Base-by-base conservation (phyloP, 2,888 invertebrate genomes). In the Apamea anceps region DNA sequence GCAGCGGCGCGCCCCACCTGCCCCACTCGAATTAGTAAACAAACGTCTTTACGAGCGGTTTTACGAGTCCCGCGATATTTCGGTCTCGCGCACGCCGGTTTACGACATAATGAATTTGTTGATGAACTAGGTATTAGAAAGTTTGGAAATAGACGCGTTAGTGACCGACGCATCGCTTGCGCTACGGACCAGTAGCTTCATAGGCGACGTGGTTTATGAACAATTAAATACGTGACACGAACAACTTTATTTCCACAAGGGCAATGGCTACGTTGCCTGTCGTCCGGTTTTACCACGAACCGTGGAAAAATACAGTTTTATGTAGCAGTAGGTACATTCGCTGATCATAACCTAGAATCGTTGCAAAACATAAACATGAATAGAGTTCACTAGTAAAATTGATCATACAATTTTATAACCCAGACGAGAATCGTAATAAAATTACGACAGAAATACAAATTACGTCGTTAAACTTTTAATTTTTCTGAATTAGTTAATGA, bases 21-120 rank as follows among this genome's bases (percentile, higher is more conserved):
- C 95, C 95, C 95, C 94, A 95, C 96, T 96, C 95, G 96, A 96
- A 96, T 96, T 96, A 96, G 97, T 97, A 97, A 97, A 96, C 97
- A 97, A 96, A 96, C 96, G 96, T 94, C 96, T 97, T 97, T 97
- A 97, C 96, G 97, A 96, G 94, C 95, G 94, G 94, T 94, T 97
- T 97, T 97, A 96, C 96, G 96, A 96, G 92, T 84, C 96, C 96
- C 95, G 95, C 96, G 96, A 96, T 97, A 96, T 97, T 97, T 97
- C 95, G 96, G 97, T 96, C 96, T 95, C 95, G 96, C 95, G 94
- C 95, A 94, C 94, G 95, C 93, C 94, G 93, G 94, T 96, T 97
- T 96, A 97, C 96, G 97, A 97, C 96, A 96, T 96, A 97, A 96
- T 97, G 96, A 97, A 97, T 97, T 96, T 95, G 96, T 96, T 97